A percentile compares a stretch with the other conserved stretches of the same genome.
Conservation (phyloP, 2,113 vertebrate genomes). For the Falcunculus frontatus region DNA sequence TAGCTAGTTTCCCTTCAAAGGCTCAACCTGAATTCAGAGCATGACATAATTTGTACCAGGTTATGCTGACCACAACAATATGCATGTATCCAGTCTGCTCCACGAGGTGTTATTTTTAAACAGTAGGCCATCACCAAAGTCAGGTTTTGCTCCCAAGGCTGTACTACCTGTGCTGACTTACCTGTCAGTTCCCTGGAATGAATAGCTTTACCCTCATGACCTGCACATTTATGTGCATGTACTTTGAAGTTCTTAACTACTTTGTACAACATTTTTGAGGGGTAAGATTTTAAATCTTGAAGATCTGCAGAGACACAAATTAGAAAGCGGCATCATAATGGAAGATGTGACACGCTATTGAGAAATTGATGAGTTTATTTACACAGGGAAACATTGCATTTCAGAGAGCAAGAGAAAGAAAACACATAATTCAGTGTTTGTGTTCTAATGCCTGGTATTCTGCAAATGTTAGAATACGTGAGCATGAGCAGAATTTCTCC, state of each 20-base stretch:
- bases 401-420: not conserved
- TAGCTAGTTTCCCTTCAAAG: not conserved
- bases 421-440: not conserved
- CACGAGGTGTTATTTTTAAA: not conserved
- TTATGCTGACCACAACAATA: not conserved
- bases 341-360: accelerated
- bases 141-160: not conserved
- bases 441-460: not conserved
- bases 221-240: not conserved
- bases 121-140: no score
- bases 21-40: not conserved
- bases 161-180: not conserved
- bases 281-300: not conserved
- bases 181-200: not conserved
- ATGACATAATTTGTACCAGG: not conserved
- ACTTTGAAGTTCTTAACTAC: not conserved
- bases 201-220: not conserved
- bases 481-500: not conserved
- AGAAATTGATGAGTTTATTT: not conserved
- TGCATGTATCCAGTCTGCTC: not conserved
- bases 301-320: not conserved
- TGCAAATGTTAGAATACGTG: not conserved
- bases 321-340: not conserved
- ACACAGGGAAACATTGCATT: not conserved
- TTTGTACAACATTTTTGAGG: not conserved